These are phyloP conservation scores for Sipha maydis DNA, from an alignment of 2,888 invertebrate species.

Conservation along the genomic window DNA sequence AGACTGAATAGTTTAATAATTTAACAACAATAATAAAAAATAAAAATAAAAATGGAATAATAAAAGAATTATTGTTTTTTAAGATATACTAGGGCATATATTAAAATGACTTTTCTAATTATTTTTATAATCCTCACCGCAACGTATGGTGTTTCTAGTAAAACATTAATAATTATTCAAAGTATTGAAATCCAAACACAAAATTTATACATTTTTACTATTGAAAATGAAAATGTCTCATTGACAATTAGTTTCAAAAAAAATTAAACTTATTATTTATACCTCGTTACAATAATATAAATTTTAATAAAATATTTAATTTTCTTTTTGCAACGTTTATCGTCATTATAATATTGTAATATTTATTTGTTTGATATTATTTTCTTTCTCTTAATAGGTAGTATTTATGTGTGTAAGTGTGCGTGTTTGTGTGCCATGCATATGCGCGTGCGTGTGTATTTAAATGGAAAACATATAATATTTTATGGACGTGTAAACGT, in stretches of 20 bases:
- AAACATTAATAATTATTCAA: too few relatives aligned
- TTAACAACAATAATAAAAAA: too few relatives aligned
- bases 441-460: not conserved
- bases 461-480: not conserved
- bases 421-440: too few relatives aligned
- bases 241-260: slow-evolving; percentile 25
- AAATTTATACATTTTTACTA: too few relatives aligned
- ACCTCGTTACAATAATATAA: not conserved
- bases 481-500: not conserved
- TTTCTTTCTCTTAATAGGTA: not conserved
- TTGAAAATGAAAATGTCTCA: not conserved
- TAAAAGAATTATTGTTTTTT: too few relatives aligned
- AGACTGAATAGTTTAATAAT: not conserved
- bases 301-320: too few relatives aligned
- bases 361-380: not conserved
- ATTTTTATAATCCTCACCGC: not conserved
- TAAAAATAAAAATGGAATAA: too few relatives aligned
- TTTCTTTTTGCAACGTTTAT: not conserved
- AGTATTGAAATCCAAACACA: too few relatives aligned
- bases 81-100: not conserved
- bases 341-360: not conserved
- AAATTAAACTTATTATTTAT: not conserved
- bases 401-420: too few relatives aligned
- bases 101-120: not conserved
- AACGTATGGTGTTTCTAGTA: not conserved